Base-by-base conservation (phyloP, 2,113 vertebrate genomes). In the Dasyurus viverrinus region DNA sequence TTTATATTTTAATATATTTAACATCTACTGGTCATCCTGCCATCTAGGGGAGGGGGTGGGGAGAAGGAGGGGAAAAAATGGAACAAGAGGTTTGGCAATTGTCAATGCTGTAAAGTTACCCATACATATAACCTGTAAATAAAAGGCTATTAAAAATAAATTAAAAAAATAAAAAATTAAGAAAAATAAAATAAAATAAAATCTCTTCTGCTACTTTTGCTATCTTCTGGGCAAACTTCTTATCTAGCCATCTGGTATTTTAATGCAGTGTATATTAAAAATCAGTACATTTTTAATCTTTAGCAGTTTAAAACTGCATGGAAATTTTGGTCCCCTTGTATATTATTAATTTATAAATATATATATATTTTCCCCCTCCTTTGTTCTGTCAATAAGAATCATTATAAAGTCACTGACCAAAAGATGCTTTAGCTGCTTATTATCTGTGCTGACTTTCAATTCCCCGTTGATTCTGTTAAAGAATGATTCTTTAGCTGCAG, bases 391-490 rank as follows among this genome's bases (percentile, higher is more conserved):
- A 92, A 93, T 91, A 92, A 9, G 25, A 89, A 1, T 94, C 16
- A 48, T n/a, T 57, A 53, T 90, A 90, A 89, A 96, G n/a, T 94
- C 50, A 68, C 48, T 19, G 57, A 36, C 53, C 92, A 36, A 94
- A 42, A 92, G n/a, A 90, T 23, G 54, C 16, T 42, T 55, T 91
- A 91, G 11, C 55, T 94, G 46, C 90, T 95, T 92, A 52, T 23
- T 19, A 46, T n/a, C 16, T 96, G 36, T 94, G 54, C 53, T 42
- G 42, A 91, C 16, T 96, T 30, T 19, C 2, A 91, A 10, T 54
- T 96, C 47, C 50, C 89, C 46, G 84, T 0, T 76, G 89, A 97
- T 93, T 94, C 93, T 11, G 55, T 76, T 95, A 94, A 95, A 95
- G 50, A 94, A 22, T 24, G 57, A 57, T 53, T 94, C 30, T 89